Percentiles rank a stretch among this genome's conserved stretches.
Evolutionary conservation across 2,113 vertebrate genomes (phyloP).

Genomic region (Triplophysa tibetana): DNA sequence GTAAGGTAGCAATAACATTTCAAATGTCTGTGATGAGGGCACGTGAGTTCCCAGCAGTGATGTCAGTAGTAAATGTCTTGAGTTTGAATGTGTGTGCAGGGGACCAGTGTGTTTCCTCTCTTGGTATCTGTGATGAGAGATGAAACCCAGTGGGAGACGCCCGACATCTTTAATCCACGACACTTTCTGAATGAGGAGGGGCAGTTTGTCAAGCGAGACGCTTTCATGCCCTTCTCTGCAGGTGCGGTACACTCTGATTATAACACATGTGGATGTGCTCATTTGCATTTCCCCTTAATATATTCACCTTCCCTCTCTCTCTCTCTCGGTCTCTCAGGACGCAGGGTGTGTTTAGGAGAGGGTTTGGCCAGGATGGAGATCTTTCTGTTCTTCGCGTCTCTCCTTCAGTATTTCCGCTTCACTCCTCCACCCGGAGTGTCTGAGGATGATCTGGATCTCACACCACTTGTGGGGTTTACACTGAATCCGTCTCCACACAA

Average conservation of each 20-base stretch:
- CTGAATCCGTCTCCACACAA: constrained; percentile 56
- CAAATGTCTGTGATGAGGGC: too few species aligned
- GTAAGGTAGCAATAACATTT: too few species aligned
- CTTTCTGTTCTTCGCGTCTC: constrained; percentile 76
- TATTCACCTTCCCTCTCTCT: too few species aligned
- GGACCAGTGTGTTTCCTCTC: constrained; percentile 66
- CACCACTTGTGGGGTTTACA: constrained; percentile 56
- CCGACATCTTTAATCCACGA: constrained; percentile 65
- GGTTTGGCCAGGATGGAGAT: constrained; percentile 79
- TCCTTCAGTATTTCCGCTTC: constrained; percentile 77
- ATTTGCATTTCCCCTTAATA: neutral
- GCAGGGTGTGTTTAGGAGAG: constrained; percentile 73
- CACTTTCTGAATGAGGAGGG: constrained; percentile 70
- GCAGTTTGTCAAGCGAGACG: constrained; percentile 63
- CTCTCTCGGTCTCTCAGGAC: constrained; percentile 59
- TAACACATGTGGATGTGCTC: neutral
- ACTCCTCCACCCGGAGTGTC: constrained; percentile 68
- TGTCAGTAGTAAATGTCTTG: neutral
- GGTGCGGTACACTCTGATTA: constrained; percentile 53
- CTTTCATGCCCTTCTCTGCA: constrained; percentile 73
- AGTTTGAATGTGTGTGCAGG: constrained; percentile 51
- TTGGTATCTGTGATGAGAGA: constrained; percentile 68
- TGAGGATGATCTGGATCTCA: constrained; percentile 73
- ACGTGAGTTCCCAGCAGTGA: neutral
- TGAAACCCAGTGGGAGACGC: constrained; percentile 70